Conservation (phyloP, 2,888 invertebrate species). For the Melieria omissa region DNA sequence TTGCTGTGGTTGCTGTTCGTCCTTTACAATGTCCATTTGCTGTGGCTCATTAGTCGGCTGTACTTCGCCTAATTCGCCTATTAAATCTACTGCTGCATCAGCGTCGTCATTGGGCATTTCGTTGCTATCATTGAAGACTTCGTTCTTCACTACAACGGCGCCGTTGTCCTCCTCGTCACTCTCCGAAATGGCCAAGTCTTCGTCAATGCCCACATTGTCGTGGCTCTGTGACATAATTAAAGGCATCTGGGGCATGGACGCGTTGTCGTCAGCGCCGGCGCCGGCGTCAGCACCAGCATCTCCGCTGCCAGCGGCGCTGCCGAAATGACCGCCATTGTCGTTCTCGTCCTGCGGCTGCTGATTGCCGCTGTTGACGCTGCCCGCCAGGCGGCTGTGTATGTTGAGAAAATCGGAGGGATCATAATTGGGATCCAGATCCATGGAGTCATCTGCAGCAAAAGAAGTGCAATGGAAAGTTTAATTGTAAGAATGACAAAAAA, state of each 20-base stretch:
- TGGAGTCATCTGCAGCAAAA: conserved; percentile 72
- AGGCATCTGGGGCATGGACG: conserved; percentile 49
- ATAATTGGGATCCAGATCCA: conserved; percentile 84
- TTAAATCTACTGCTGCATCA: neutral
- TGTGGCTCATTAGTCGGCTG: conserved; percentile 17
- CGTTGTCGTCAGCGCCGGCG: conserved; percentile 40
- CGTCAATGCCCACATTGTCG: conserved; percentile 73
- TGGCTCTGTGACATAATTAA: conserved; percentile 61
- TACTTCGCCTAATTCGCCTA: conserved; percentile 40
- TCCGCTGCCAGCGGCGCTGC: conserved; percentile 42
- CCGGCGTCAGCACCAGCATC: conserved; percentile 19
- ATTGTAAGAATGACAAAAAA: too few species aligned
- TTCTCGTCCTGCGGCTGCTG: conserved; percentile 51
- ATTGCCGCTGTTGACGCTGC: conserved; percentile 43
- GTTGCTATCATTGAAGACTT: conserved; percentile 47
- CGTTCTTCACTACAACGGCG: conserved; percentile 51
- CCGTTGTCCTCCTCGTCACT: conserved; percentile 73
- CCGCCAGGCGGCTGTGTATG: conserved; percentile 66
- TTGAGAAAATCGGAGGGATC: conserved; percentile 86
- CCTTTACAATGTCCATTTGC: conserved; percentile 38
- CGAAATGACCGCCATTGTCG: conserved; percentile 50
- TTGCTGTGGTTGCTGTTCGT: conserved; percentile 35
- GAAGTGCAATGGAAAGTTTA: conserved; percentile 1
- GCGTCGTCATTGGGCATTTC: conserved; percentile 36
- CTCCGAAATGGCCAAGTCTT: conserved; percentile 81